Evolutionary conservation across 2,888 invertebrate species (phyloP).

Genomic region (Agrotis puta): DNA sequence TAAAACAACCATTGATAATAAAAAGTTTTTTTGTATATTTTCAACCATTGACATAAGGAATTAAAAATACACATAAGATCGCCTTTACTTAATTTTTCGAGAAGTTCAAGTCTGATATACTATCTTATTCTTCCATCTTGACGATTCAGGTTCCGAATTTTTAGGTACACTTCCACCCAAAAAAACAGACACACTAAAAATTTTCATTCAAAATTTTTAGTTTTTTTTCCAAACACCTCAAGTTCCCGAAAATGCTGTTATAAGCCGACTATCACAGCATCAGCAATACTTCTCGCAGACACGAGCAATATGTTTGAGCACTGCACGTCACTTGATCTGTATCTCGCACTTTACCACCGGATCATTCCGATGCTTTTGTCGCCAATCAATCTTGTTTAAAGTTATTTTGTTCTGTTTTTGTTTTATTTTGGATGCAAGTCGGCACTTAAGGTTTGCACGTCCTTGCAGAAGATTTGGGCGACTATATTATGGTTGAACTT

Average conservation of each 20-base stretch:
- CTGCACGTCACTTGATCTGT: conserved; percentile 42
- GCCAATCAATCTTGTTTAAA: conserved; percentile 57
- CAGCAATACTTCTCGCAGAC: conserved; percentile 56
- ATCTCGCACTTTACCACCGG: conserved; percentile 54
- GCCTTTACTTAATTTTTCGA: too few relatives aligned
- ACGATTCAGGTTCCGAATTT: not conserved
- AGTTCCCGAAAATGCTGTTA: conserved; percentile 21
- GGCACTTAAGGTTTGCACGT: conserved; percentile 39
- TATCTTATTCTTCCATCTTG: not conserved
- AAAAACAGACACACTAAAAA: not conserved
- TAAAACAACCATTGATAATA: too few relatives aligned
- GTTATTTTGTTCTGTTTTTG: conserved; percentile 34
- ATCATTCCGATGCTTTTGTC: conserved; percentile 51
- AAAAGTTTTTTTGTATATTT: too few relatives aligned
- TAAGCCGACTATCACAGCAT: conserved; percentile 41
- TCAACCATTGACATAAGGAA: too few relatives aligned
- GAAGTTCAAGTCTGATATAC: too few relatives aligned
- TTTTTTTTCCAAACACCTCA: conserved; percentile 15
- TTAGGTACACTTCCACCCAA: not conserved
- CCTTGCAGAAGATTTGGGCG: conserved; percentile 14
- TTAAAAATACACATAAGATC: too few relatives aligned
- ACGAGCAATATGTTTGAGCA: conserved; percentile 46
- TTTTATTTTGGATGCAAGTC: conserved; percentile 28
- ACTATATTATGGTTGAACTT: not conserved
- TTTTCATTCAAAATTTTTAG: not conserved